Evolutionary conservation across 2,113 vertebrate genomes (phyloP).

Genomic region (Rhinoptilus africanus): DNA sequence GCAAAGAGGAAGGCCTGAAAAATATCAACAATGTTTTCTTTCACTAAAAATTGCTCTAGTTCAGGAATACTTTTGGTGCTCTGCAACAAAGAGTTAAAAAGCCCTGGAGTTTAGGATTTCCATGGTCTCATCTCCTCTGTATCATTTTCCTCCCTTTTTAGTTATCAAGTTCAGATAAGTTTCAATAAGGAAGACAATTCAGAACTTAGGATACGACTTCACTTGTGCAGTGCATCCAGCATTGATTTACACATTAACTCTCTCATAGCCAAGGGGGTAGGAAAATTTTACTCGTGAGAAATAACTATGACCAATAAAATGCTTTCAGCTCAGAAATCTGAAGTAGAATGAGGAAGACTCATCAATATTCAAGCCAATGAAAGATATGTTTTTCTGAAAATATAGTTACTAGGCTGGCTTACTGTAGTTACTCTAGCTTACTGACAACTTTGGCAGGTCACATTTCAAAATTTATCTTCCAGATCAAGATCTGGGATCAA

Average conservation of each 20-base stretch:
- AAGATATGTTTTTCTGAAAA: neutral
- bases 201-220: neutral
- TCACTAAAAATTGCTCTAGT: neutral
- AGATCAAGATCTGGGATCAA: neutral
- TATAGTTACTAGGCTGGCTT: neutral
- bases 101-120: neutral
- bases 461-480: neutral
- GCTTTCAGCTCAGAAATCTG: neutral
- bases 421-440: neutral
- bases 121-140: neutral
- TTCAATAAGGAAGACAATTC: neutral
- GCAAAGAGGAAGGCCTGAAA: neutral
- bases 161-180: neutral
- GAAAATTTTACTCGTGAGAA: neutral
- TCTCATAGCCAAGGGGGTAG: neutral
- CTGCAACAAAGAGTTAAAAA: neutral
- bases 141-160: neutral
- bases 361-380: neutral
- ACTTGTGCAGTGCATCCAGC: neutral
- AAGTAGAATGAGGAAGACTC: neutral
- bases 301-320: neutral
- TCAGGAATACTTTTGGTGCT: neutral
- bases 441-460: neutral
- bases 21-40: neutral
- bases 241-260: neutral